These are phyloP conservation scores for Pteropus rufus DNA, from an alignment of 2,797 vertebrate genomes.

Conservation along the genomic window DNA sequence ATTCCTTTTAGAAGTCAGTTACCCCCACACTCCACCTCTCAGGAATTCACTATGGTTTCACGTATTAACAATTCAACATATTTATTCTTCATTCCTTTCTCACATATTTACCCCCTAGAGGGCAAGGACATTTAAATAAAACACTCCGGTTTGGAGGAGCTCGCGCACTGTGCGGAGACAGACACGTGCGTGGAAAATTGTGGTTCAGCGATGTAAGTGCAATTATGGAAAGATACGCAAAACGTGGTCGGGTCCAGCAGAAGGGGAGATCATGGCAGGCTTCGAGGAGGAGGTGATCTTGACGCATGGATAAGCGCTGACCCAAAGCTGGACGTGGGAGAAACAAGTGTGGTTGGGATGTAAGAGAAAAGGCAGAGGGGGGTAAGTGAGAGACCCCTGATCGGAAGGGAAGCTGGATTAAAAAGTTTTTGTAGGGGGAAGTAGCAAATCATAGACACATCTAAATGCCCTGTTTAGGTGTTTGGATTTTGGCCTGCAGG, in stretches of 20 bases:
- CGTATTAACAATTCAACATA: too few relatives aligned
- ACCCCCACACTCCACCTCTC: neutral
- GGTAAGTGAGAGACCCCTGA: neutral
- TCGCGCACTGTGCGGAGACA: neutral
- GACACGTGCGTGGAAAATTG: neutral
- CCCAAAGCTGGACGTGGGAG: accelerated
- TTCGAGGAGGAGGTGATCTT: neutral
- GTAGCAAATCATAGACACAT: neutral
- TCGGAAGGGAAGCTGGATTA: neutral
- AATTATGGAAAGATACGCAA: neutral
- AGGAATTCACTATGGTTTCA: neutral
- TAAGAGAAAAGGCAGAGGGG: neutral
- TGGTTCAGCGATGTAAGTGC: neutral
- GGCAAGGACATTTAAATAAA: neutral
- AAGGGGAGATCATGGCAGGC: too few relatives aligned
- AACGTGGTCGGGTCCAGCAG: neutral
- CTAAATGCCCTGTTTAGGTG: neutral
- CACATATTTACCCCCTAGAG: neutral
- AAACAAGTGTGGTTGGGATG: neutral
- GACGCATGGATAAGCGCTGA: neutral
- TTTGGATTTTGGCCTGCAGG: neutral
- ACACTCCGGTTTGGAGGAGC: neutral
- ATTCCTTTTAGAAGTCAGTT: neutral
- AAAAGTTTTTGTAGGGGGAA: neutral
- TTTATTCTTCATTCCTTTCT: neutral